Evolutionary conservation across 2,113 vertebrate genomes (phyloP).

Genomic region (Chionodraco myersi): DNA sequence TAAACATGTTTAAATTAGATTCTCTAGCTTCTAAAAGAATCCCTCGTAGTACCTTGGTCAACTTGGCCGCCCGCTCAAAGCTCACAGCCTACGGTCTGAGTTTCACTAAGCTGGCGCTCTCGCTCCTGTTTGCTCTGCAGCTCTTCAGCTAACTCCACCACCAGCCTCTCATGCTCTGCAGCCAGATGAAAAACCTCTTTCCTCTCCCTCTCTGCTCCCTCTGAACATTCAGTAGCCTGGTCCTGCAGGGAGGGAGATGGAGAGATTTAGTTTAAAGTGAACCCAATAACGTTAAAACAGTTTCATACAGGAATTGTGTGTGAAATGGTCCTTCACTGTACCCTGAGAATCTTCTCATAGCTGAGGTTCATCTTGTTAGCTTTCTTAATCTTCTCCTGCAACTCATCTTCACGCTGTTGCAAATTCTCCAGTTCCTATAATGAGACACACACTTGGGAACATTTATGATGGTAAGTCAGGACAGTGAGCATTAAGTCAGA

Average conservation of each 20-base stretch:
- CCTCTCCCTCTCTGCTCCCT: slow-evolving; percentile 36
- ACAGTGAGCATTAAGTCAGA: not conserved
- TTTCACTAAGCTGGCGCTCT: slow-evolving; percentile 67
- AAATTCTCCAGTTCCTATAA: slow-evolving; percentile 73
- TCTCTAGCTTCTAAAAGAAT: not conserved
- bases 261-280: not conserved
- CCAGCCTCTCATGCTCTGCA: slow-evolving; percentile 41
- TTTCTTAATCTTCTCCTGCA: slow-evolving; percentile 65
- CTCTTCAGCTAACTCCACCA: slow-evolving; percentile 29
- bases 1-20: not conserved
- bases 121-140: slow-evolving; percentile 38
- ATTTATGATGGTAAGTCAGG: not conserved
- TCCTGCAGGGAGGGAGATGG: slow-evolving; percentile 72
- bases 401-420: slow-evolving; percentile 63
- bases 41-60: slow-evolving; percentile 71
- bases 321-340: slow-evolving; percentile 39
- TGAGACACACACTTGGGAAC: slow-evolving; percentile 17
- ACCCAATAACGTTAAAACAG: not conserved
- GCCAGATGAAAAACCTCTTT: slow-evolving; percentile 33
- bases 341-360: slow-evolving; percentile 82
- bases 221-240: slow-evolving; percentile 63
- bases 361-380: slow-evolving; percentile 72
- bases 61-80: slow-evolving; percentile 82
- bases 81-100: slow-evolving; percentile 72
- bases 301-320: not conserved